These are phyloP conservation scores for Pogonus chalceus DNA, from an alignment of 1,140 invertebrate species.

Conservation along the genomic window DNA sequence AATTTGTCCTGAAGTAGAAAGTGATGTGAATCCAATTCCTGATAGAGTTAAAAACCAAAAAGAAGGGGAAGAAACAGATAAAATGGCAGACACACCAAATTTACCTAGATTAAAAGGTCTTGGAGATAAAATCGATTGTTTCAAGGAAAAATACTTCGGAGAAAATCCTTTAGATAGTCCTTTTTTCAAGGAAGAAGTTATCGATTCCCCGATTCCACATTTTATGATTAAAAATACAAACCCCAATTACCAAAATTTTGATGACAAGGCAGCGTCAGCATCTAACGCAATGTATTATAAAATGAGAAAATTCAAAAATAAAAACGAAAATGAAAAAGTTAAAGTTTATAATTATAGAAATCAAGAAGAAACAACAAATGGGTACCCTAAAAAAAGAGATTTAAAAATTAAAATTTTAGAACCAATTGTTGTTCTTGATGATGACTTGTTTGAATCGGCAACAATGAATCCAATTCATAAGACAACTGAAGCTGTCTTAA, in stretches of 20 bases:
- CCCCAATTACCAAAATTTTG: conserved; percentile 7
- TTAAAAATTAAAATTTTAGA: background rate
- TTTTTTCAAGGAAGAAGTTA: conserved; percentile 50
- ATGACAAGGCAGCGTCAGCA: background rate
- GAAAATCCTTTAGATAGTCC: conserved; percentile 63
- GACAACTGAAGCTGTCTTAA: background rate
- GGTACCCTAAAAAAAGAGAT: background rate
- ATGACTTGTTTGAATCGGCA: background rate
- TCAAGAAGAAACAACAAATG: conserved; percentile 6
- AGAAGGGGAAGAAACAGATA: conserved; percentile 19
- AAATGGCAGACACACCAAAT: conserved; percentile 23
- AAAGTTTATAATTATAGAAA: no score
- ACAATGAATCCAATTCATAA: conserved; percentile 1
- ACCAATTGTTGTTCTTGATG: background rate
- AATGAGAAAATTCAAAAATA: background rate
- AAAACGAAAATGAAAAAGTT: conserved; percentile 9
- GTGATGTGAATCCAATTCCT: conserved; percentile 40
- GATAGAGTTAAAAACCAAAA: conserved; percentile 38
- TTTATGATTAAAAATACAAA: conserved; percentile 16
- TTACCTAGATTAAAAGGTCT: conserved; percentile 41
- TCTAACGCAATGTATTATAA: background rate
- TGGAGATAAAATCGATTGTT: conserved; percentile 63
- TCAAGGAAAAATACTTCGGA: conserved; percentile 62
- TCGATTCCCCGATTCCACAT: conserved; percentile 21
- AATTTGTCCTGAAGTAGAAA: conserved; percentile 42